Percentiles rank a stretch among this genome's conserved stretches.
Conservation (phyloP, 1,140 invertebrate genomes). For the Dryas iulia region DNA sequence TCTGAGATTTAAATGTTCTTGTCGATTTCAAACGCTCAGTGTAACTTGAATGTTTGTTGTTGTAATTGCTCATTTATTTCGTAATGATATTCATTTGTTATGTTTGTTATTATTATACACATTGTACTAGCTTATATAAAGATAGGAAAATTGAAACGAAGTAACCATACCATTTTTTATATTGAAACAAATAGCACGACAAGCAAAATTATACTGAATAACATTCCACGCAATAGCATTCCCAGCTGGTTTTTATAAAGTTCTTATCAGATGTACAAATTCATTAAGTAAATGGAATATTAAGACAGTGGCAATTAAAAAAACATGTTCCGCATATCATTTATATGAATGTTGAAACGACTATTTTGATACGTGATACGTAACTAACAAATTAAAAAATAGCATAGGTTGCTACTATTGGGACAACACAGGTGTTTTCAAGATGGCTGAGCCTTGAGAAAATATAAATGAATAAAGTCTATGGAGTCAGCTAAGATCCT, state of each 20-base stretch:
- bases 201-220: too few relatives aligned
- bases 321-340: too few relatives aligned
- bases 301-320: too few relatives aligned
- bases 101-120: neutral
- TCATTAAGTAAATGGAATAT: too few relatives aligned
- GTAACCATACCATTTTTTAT: too few relatives aligned
- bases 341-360: too few relatives aligned
- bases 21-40: conserved; percentile 33
- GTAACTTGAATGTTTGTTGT: conserved; percentile 14
- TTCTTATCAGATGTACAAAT: too few relatives aligned
- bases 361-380: neutral
- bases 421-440: conserved; percentile 50
- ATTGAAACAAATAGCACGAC: too few relatives aligned
- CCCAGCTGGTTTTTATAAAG: neutral
- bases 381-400: neutral
- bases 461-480: conserved; percentile 48
- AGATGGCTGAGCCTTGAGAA: neutral
- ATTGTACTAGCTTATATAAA: neutral
- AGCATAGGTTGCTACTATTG: neutral
- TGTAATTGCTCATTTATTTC: conserved; percentile 21
- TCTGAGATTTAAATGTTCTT: conserved; percentile 45
- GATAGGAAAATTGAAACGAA: neutral
- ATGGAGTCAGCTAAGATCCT: conserved; percentile 52
- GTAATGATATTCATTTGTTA: neutral
- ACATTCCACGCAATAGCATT: neutral